Base-by-base conservation (phyloP, 2,797 vertebrate species). In the Phrynocephalus guinanensis region DNA sequence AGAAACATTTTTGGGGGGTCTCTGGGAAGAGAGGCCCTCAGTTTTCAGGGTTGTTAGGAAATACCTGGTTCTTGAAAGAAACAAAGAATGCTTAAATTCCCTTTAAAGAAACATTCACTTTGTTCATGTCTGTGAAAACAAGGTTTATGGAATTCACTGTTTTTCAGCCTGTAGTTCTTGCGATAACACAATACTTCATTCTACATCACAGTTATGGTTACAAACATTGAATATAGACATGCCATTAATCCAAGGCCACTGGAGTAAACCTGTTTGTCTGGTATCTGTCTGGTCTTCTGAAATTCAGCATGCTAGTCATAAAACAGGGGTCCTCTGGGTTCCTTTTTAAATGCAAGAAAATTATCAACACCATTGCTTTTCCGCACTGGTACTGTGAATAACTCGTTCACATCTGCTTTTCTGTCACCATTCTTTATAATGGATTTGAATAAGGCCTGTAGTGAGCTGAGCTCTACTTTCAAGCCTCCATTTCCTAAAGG, bases 101-200 rank as follows among this genome's bases (percentile, higher is more conserved):
- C n/a, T 66, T 80, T 84, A 38, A 84, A 80, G 56, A 80, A 85
- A 85, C 79, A 28, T 76, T 67, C 86, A 66, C 63, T 78, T 81
- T 86, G 85, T 81, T 44, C 90, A 89, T 85, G 67, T 84, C 86
- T 90, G 85, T 83, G 91, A 90, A 84, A 87, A 87, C 24, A 90
- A 84, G 73, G 38, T 81, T 87, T 84, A 83, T 22, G 84, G 91
- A 94, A 94, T 85, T 90, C 91, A 30, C 83, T 92, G 83, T 94
- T 95, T 92, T 5, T 90, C 91, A 86, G 88, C 90, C 79, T 73
- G 85, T 85, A 87, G 82, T 0, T 0, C 91, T 93, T 94, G 87
- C 88, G 95, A 94, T 90, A 95, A 94, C 92, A 94, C 91, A 89
- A 91, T 94, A 93, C 88, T 91, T 90, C 79, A 92, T 91, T 94